Conservation (phyloP, 2,797 vertebrate species). For the Enteromius paludinosus region DNA sequence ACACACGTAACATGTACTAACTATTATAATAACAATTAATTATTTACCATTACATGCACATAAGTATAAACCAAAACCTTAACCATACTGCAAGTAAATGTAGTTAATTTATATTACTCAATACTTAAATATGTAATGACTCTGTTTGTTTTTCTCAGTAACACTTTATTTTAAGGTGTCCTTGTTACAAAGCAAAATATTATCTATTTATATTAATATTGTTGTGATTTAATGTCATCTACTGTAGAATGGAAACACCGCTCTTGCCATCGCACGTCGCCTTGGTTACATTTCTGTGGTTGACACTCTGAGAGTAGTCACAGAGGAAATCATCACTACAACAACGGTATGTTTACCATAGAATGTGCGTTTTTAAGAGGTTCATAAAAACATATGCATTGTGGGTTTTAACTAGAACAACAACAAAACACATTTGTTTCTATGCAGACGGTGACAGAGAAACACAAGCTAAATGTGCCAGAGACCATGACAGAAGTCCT, state of each 20-base stretch:
- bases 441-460: slow-evolving; percentile 92
- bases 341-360: slow-evolving; percentile 84
- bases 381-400: background rate
- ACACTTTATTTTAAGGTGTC: too few relatives aligned
- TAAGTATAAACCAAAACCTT: too few relatives aligned
- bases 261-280: slow-evolving; percentile 92
- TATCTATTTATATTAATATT: too few relatives aligned
- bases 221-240: background rate
- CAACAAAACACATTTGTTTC: background rate
- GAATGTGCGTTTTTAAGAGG: background rate
- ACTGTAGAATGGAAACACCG: slow-evolving; percentile 98
- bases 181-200: too few relatives aligned
- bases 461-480: slow-evolving; percentile 97
- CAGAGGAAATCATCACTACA: slow-evolving; percentile 93
- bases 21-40: too few relatives aligned
- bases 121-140: too few relatives aligned
- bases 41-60: too few relatives aligned
- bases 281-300: slow-evolving; percentile 99
- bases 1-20: too few relatives aligned
- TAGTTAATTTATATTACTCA: too few relatives aligned
- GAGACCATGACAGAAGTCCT: slow-evolving; percentile 98
- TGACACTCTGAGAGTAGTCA: slow-evolving; percentile 95
- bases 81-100: too few relatives aligned
- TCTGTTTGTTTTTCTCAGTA: too few relatives aligned
- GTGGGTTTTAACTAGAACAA: background rate